Evolutionary conservation across 2,113 vertebrate genomes (phyloP).

Genomic region (Neolamprologus caudopunctatus): DNA sequence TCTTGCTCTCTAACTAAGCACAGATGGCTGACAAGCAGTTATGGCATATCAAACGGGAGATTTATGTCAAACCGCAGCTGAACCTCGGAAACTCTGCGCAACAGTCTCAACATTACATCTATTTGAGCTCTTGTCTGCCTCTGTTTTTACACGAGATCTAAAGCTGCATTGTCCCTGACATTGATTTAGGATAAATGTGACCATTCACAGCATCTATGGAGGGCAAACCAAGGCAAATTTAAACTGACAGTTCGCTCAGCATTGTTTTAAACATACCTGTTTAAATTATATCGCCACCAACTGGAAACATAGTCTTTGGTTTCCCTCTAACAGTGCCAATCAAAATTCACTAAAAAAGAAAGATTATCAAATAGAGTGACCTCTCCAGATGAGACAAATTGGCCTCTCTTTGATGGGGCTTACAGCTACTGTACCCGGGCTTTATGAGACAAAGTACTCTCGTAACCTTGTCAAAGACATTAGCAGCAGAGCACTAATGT

Average conservation of each 20-base stretch:
- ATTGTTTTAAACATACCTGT: not conserved
- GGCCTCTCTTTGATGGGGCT: not conserved
- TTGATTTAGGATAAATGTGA: constrained; percentile 9
- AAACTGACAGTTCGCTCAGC: constrained; percentile 7
- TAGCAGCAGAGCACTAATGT: constrained; percentile 4
- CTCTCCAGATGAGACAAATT: constrained; percentile 1
- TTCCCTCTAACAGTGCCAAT: not conserved
- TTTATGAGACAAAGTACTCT: constrained; percentile 1
- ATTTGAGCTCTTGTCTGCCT: constrained; percentile 40
- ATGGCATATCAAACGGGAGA: constrained; percentile 14
- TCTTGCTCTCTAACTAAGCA: constrained; percentile 36
- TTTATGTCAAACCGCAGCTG: constrained; percentile 35
- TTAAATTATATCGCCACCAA: not conserved
- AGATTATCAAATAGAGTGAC: not conserved
- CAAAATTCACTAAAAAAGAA: not conserved
- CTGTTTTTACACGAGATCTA: not conserved
- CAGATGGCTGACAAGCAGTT: constrained; percentile 43
- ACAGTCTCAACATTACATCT: constrained; percentile 29
- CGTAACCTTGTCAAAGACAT: not conserved
- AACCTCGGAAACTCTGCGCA: constrained; percentile 11
- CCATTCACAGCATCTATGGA: constrained; percentile 12
- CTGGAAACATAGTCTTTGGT: not conserved
- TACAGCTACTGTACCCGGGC: not conserved
- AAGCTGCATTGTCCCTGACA: constrained; percentile 6
- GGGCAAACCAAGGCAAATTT: not conserved